Evolutionary conservation across 2,797 vertebrate species (phyloP), one percentile per base, ranked within the genome.

Genomic region (Cheirogaleus major): DNA sequence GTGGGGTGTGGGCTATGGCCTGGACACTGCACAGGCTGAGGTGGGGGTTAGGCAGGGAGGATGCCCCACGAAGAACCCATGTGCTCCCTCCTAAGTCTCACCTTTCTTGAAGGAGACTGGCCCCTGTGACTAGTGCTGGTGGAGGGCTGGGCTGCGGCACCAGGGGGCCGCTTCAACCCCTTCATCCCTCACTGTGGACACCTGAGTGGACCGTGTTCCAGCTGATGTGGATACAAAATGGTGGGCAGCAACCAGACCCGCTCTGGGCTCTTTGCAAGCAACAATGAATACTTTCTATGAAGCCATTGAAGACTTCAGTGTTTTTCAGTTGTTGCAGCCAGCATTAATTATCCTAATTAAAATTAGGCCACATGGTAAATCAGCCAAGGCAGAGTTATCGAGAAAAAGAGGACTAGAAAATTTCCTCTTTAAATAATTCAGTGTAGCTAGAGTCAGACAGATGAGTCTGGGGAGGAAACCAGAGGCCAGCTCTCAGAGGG

Each of bases 391-490:
- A 55, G 70, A 32, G 23, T 38, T 83, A 41, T 52, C 72, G 76
- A 91, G 65, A 72, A 81, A 93, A 95, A 52, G 41, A 38, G 27
- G 43, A 82, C 75, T 43, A 80, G 65, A 48, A 38, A 78, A 65
- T 13, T 38, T 91, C 61, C 30, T 41, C 50, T 83, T 88, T 84
- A 73, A 94, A 89, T n/a, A 67, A 94, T 15, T 57, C 65, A 67
- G 59, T 32, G 35, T 41, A 84, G 81, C 82, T 79, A 61, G 20
- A 97, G 80, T 61, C 96, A 97, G 96, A 98, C 97, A 94, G 95
- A 96, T 67, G 89, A 87, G 97, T 97, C 97, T 98, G 94, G 89
- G 95, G 96, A 96, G 96, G 96, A 96, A 97, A 96, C 96, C 91
- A 84, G 93, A 92, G 95, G 94, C 89, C 91, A 93, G 75, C 27